A percentile compares a stretch with the other conserved stretches of the same genome.
These are phyloP conservation scores for Drosophila ochracea DNA, from an alignment of 2,888 invertebrate species.

Conservation along the genomic window DNA sequence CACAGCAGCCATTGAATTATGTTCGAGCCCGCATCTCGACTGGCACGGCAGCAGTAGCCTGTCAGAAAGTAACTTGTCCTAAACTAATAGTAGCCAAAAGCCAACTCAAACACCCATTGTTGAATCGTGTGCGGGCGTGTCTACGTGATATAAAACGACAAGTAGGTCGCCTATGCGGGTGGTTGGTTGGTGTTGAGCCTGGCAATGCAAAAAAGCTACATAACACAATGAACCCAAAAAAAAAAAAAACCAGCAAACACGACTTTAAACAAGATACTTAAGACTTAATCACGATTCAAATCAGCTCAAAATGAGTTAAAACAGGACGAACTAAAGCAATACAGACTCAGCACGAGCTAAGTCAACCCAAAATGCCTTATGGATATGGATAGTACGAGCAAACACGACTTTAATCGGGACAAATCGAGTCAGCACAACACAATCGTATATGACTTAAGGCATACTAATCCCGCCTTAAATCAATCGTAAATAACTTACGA, in stretches of 20 bases:
- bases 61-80: conserved; percentile 44
- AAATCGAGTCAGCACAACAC: not conserved
- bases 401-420: not conserved
- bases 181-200: not conserved
- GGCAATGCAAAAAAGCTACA: not conserved
- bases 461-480: not conserved
- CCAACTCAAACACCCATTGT: not conserved
- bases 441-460: not conserved
- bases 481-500: not conserved
- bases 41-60: not conserved
- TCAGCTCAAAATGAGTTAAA: not conserved
- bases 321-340: not conserved
- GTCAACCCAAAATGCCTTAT: not conserved
- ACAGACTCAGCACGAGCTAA: not conserved
- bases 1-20: not conserved
- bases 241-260: not conserved
- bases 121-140: not conserved
- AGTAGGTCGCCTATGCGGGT: not conserved
- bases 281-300: not conserved
- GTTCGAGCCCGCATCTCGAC: conserved; percentile 17
- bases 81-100: conserved; percentile 36
- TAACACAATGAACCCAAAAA: not conserved
- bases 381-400: not conserved
- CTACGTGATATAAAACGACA: not conserved
- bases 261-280: not conserved